Base-by-base conservation (phyloP, 2,797 vertebrate genomes). In the Chaetodon trifasciatus region DNA sequence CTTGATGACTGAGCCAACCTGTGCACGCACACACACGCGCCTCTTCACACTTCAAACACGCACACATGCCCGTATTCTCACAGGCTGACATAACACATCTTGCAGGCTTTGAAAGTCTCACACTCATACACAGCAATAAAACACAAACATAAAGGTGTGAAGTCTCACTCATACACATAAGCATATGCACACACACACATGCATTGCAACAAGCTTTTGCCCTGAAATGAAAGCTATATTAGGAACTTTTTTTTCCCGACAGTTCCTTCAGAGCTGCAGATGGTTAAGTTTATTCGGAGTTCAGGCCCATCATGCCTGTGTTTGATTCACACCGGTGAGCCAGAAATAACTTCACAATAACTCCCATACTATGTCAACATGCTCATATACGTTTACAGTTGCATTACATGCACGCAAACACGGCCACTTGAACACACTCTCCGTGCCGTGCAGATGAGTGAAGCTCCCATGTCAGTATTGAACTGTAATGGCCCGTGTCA, bases 1-100 rank as follows among this genome's bases (percentile, higher is more conserved):
- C 88, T 92, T 93, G 91, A 94, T 91, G 92, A 90, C 87, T 91
- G 88, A 91, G 90, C 91, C 92, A 92, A 94, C 93, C 92, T 92
- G 79, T 83, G 79, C 69, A 74, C 87, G 49, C 78, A 55, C 87
- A 16, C 78, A 80, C 81, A 79, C 83, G 60, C 76, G 67, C 74
- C 64, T 66, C 63, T 70, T 84, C 73, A 24, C 87, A 84, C 81
- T 52, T 58, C 80, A 79, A 74, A 53, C 62, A 46, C 44, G 16
- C 63, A 68, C 70, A 69, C 79, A 80, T 58, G 61, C 56, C 0
- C 24, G 39, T 65, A 64, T 67, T 79, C 82, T 89, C 82, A 72
- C 87, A 70, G 81, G 84, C 87, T 92, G 90, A 86, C 83, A 92
- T 72, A 86, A 91, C 88, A 88, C 84, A 84, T 85, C 86, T 85